Percentiles rank a stretch among this genome's conserved stretches.
These are phyloP conservation scores for Rhincodon typus DNA, from an alignment of 2,797 vertebrate genomes.

Conservation along the genomic window DNA sequence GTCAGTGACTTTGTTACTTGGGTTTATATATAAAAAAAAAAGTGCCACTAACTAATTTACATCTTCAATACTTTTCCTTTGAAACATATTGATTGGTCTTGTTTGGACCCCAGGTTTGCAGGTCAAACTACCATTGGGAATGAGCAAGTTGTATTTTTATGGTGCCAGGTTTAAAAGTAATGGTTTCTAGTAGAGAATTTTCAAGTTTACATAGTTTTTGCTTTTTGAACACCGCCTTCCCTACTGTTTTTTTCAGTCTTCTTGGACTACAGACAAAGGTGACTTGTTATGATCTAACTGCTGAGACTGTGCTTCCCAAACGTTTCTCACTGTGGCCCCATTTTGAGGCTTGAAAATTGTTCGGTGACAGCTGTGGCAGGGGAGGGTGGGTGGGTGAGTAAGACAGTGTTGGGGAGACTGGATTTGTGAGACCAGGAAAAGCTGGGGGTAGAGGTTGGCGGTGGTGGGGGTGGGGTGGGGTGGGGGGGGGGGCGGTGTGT, in stretches of 20 bases:
- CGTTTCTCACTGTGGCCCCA: too few relatives aligned
- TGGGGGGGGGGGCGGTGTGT: too few relatives aligned
- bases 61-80: background rate
- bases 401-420: too few relatives aligned
- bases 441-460: too few relatives aligned
- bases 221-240: background rate
- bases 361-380: too few relatives aligned
- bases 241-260: background rate
- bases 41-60: background rate
- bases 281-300: background rate
- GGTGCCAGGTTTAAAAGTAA: background rate
- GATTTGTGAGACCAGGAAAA: too few relatives aligned
- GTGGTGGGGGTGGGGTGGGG: too few relatives aligned
- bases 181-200: background rate
- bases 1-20: background rate
- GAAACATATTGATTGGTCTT: background rate
- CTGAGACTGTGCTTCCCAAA: background rate
- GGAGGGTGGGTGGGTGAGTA: too few relatives aligned
- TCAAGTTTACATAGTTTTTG: background rate
- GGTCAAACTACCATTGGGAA: background rate
- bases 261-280: background rate
- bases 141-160: background rate
- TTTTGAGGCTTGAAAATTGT: too few relatives aligned
- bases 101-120: background rate
- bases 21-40: background rate